phyloP scores from a whole-genome alignment of 2,888 invertebrate species.

The Brenthis hecate region DNA sequence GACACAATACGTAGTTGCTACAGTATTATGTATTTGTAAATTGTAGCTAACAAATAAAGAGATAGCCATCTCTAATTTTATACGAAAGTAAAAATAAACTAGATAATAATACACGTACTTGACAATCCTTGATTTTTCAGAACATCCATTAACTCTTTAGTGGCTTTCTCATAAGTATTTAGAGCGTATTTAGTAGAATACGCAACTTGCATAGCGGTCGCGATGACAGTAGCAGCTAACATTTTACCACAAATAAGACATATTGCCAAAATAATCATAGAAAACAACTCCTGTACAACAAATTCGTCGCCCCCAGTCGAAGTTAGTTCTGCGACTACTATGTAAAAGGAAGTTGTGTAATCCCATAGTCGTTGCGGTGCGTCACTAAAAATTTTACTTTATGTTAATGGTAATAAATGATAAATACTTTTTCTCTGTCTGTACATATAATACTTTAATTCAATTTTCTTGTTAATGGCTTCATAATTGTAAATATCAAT shows the following conservation, averaged over 20 bases:
- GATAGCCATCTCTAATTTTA: too few relatives aligned
- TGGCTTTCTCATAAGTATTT: slow-evolving; percentile 62
- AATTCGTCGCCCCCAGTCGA: slow-evolving; percentile 70
- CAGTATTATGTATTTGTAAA: too few relatives aligned
- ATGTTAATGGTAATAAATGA: background rate
- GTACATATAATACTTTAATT: too few relatives aligned
- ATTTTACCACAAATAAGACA: slow-evolving; percentile 68
- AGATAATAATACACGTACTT: slow-evolving; percentile 48
- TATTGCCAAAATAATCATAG: slow-evolving; percentile 58
- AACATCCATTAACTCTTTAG: slow-evolving; percentile 63
- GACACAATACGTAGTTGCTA: too few relatives aligned
- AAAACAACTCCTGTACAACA: slow-evolving; percentile 49
- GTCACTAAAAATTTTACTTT: slow-evolving; percentile 48
- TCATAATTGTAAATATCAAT: too few relatives aligned
- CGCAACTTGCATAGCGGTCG: slow-evolving; percentile 66
- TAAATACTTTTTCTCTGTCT: background rate
- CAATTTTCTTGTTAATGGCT: too few relatives aligned
- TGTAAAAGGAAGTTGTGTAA: slow-evolving; percentile 67
- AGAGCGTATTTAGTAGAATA: slow-evolving; percentile 67
- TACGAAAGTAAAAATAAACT: background rate
- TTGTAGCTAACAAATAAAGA: too few relatives aligned
- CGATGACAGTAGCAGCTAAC: slow-evolving; percentile 66
- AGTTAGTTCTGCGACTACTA: slow-evolving; percentile 62
- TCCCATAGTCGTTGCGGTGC: slow-evolving; percentile 63
- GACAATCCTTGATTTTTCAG: slow-evolving; percentile 73